Evolutionary conservation across 2,888 invertebrate species (phyloP), one percentile per base, ranked within the genome.

Genomic region (Ischnura elegans): DNA sequence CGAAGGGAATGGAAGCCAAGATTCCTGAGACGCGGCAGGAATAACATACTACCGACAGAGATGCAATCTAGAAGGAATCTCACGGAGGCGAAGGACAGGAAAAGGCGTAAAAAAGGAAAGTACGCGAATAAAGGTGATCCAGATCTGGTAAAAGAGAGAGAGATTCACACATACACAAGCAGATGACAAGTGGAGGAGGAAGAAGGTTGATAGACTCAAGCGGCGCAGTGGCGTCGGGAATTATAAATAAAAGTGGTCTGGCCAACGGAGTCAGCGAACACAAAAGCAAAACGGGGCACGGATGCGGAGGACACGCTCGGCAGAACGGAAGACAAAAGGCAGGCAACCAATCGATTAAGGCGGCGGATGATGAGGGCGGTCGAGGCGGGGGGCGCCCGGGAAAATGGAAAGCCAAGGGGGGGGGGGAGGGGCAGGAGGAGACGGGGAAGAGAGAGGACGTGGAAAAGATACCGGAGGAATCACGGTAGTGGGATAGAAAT

Each of bases 261-360:
- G 13, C 61, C 42, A 43, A 61, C 8, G 61, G 61, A 36, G 45
- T 55, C 29, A 42, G 55, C 43, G 21, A 42, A 2, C 29, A 29
- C 29, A 76, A 76, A 66, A 51, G 51, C 51, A 51, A 51, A n/a
- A 51, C 51, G 51, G 29, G 76, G 76, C 6, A 36, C 10, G 36
- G 76, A 16, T 13, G 86, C 25, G 61, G 61, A 90, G 90, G 90
- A 90, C 90, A 90, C 90, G 90, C 61, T 66, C n/a, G 66, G 86
- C 13, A 46, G 86, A 86, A 86, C 86, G 36, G 46, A 86, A 86
- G 86, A 86, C 86, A 86, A 86, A 86, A 86, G 86, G 46, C 45
- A 43, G 42, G 86, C 86, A 46, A 45, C 86, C 86, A 86, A 86
- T 86, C 86, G 86, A 86, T 86, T 86, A 86, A 46, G 86, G n/a